Conservation (phyloP, 1,140 invertebrate species). For the Brachionus asplanchnoidis region DNA sequence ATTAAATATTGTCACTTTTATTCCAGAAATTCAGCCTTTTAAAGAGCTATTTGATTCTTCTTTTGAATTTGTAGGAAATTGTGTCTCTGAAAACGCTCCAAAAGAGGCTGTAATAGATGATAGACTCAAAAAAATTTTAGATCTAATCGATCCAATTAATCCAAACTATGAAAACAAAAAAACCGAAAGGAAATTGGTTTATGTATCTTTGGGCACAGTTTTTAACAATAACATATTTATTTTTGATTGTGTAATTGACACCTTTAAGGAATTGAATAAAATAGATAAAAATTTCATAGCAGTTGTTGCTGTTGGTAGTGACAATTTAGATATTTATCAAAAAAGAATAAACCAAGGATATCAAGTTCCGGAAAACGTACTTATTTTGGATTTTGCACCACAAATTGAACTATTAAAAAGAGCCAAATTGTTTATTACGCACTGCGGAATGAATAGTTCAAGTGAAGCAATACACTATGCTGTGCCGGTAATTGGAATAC, state of each 20-base stretch:
- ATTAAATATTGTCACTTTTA: slow-evolving; percentile 38
- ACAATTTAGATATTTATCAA: not conserved
- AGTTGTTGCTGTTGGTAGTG: not conserved
- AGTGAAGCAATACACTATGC: slow-evolving; percentile 75
- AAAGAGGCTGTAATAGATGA: not conserved
- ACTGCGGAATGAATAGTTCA: slow-evolving; percentile 72
- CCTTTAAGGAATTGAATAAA: not conserved
- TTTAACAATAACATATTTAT: slow-evolving; percentile 37
- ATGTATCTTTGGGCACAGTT: slow-evolving; percentile 20
- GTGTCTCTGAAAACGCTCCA: not conserved
- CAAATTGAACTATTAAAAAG: slow-evolving; percentile 49
- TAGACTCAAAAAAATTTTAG: not conserved
- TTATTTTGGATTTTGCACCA: not conserved
- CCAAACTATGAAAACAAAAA: not conserved
- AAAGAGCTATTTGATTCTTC: not conserved
- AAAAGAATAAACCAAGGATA: not conserved
- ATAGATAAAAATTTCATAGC: not conserved
- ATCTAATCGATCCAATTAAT: not conserved
- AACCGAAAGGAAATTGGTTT: not conserved
- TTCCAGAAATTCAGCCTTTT: slow-evolving; percentile 14
- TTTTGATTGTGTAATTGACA: slow-evolving; percentile 11
- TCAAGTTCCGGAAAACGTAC: not conserved
- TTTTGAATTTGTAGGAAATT: not conserved
- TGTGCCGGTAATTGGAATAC: slow-evolving; percentile 71
- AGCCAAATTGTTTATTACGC: slow-evolving; percentile 67